Conservation (phyloP, 2,888 invertebrate genomes). For the Piscicola geometra region DNA sequence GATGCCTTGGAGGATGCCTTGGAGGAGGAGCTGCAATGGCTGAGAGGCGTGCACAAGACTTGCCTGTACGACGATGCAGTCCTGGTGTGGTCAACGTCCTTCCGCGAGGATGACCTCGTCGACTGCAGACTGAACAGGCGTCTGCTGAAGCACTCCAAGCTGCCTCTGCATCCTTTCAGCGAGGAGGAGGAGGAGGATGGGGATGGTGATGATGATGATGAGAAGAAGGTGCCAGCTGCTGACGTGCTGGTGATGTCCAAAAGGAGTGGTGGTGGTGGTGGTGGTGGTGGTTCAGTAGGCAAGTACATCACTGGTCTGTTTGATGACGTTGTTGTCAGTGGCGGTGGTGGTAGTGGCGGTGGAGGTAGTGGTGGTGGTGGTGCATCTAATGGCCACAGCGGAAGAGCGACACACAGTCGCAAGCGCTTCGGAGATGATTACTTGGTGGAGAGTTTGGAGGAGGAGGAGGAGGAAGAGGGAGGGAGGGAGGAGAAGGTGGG, state of each 20-base stretch:
- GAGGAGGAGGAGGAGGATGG: conserved; percentile 2
- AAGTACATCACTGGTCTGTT: too few species aligned
- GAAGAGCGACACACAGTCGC: not conserved
- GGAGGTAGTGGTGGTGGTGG: not conserved
- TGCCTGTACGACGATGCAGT: conserved; percentile 26
- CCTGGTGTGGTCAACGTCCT: conserved; percentile 14
- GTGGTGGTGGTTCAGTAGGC: too few species aligned
- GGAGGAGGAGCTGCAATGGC: not conserved
- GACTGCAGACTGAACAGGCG: conserved; percentile 19
- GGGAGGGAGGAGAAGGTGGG: not conserved
- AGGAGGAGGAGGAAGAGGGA: conserved; percentile 4
- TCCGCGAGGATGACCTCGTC: conserved; percentile 16
- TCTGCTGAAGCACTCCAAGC: not conserved
- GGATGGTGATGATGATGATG: not conserved
- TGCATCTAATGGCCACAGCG: not conserved
- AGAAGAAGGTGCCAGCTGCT: not conserved
- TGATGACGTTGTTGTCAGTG: too few species aligned
- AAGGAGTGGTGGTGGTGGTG: too few species aligned
- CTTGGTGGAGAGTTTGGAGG: not conserved
- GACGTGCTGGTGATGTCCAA: not conserved
- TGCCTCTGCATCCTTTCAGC: not conserved
- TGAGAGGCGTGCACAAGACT: conserved; percentile 21
- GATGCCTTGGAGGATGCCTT: not conserved
- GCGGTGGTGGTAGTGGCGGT: too few species aligned
- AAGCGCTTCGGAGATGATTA: not conserved